Base-by-base conservation (phyloP, 2,113 vertebrate genomes). In the Pygoscelis antarcticus region DNA sequence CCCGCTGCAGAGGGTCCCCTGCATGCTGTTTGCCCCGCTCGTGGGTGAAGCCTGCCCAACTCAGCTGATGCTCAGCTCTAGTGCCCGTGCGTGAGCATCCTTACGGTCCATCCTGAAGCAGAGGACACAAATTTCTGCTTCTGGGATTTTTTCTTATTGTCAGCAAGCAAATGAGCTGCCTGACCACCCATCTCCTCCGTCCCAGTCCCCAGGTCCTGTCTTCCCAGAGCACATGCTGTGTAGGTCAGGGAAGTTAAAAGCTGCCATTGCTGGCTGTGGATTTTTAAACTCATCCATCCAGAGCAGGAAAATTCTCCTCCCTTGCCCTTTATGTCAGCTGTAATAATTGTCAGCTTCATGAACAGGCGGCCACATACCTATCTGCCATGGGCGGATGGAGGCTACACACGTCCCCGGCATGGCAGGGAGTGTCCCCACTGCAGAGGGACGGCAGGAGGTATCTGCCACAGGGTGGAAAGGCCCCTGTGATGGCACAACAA, bases 211-310 rank as follows among this genome's bases (percentile, higher is more conserved):
- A 11, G 84, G 81, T 79, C 90, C 87, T 46, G 57, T 49, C 92
- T 85, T 90, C 91, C 87, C 93, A 32, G 76, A 58, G 92, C 93
- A 65, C 42, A 25, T 0, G 64, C 52, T 83, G 89, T 92, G 83
- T 96, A 94, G 96, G 96, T 95, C 96, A 96, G 88, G 91, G 94
- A 74, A 90, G 92, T 78, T 87, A 90, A 91, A 91, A 93, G 92
- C 94, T 89, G 79, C 90, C 57, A 23, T 82, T 30, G 77, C 81
- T 69, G 81, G 87, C 88, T 90, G 90, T 80, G 91, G 93, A 77
- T 92, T 88, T 94, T 95, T 61, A 83, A 76, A 49, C 60, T 83
- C 96, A 90, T 95, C 91, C 93, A 95, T 61, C 91, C 94, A 78
- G 83, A 83, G 95, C 71, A 74, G 83, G 91, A 54, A 54, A 55